Evolutionary conservation across 2,797 vertebrate species (phyloP).

Genomic region (Sebastes jordani): DNA sequence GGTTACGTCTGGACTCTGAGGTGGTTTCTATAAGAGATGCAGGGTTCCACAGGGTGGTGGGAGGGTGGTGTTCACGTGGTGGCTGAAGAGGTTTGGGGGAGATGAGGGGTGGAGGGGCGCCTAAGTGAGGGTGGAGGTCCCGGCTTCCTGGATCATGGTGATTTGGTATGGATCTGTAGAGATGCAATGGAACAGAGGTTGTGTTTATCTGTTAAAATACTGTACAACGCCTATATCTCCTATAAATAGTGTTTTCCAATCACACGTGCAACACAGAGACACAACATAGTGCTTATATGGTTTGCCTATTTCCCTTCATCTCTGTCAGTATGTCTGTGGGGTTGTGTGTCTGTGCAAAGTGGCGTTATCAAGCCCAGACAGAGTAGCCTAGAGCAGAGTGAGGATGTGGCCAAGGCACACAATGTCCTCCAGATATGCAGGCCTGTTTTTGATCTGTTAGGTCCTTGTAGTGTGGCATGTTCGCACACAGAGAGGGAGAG

Average conservation of each 20-base stretch:
- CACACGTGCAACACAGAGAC: not conserved
- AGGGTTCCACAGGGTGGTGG: constrained; percentile 95
- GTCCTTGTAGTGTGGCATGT: constrained; percentile 52
- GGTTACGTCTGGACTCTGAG: constrained; percentile 85
- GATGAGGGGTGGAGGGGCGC: constrained; percentile 94
- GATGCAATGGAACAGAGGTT: constrained; percentile 22
- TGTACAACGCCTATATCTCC: not conserved
- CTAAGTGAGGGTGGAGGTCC: constrained; percentile 89
- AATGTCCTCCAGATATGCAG: constrained; percentile 66
- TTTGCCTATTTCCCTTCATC: constrained; percentile 33
- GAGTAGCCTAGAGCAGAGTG: constrained; percentile 68
- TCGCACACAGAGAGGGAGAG: not conserved
- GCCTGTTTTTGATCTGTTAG: constrained; percentile 65
- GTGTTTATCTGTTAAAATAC: constrained; percentile 19
- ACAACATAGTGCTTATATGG: constrained; percentile 3
- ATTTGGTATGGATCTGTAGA: constrained; percentile 83
- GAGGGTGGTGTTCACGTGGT: constrained; percentile 82
- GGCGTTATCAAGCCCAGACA: constrained; percentile 72
- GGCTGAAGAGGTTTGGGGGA: constrained; percentile 93
- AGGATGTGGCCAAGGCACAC: constrained; percentile 68
- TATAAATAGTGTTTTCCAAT: constrained; percentile 16
- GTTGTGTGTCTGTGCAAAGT: constrained; percentile 46
- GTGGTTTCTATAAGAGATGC: constrained; percentile 90
- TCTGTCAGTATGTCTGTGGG: constrained; percentile 37
- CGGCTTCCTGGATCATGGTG: constrained; percentile 87